Base-by-base conservation (phyloP, 1,140 invertebrate genomes). In the Hypsibius dujardini region DNA sequence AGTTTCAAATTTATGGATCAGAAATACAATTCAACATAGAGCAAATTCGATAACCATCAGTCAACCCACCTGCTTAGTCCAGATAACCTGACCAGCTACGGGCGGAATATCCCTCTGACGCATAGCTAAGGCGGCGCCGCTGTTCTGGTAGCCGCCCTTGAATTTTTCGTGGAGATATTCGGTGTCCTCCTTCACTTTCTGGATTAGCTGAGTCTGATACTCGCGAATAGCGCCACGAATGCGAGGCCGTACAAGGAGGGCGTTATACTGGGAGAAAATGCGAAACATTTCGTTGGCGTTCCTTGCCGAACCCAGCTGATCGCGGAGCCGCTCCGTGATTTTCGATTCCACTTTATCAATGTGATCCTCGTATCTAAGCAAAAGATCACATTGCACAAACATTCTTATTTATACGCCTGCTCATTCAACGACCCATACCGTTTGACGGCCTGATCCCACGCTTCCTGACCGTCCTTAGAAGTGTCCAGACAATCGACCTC, bases 121-220 rank as follows among this genome's bases (percentile, higher is more conserved):
- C 71, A 45, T 40, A 28, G 46, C 72, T n/a, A n/a, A 12, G 47
- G 67, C 46, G 47, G 3, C 40, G 15, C 59, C 1, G 71, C 7
- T 71, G 67, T 70, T 59, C 69, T 47, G 59, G 46, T 14, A 56
- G 72, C 71, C 73, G 79, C 91, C 90, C 84, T 97, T 97, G 77
- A 98, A 98, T 79, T 96, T 97, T 78, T 97, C 93, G 81, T 98
- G 95, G 2, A 99, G 80, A 1, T 90, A 86, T 79, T 97, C 93
- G 77, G 98, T 98, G 77, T 99, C 96, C 78, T 97, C 95, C 79
- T 98, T 99, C 3, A 99, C 95, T 73, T 94, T 85, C 79, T 98
- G 94, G 78, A 99, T 98, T 46, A 99, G 84, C 79, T 98, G 94
- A 0, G 95, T 97, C 81, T 99, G 96, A 80, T 98, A 99, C 82